A percentile compares a stretch with the other conserved stretches of the same genome.
Evolutionary conservation across 2,888 invertebrate species (phyloP).

Genomic region (Drosophila mimetica): DNA sequence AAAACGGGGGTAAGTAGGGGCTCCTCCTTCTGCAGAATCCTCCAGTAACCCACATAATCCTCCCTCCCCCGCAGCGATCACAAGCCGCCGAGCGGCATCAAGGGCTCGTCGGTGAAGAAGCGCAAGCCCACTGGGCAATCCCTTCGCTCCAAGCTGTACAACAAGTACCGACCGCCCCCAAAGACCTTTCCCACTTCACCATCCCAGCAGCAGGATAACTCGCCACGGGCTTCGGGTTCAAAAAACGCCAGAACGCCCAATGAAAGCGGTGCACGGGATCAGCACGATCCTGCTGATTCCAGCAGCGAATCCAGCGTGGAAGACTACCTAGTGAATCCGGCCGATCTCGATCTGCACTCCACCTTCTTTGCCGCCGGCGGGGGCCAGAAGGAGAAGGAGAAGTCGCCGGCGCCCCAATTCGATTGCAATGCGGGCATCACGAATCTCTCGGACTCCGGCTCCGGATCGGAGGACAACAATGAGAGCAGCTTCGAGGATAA

Average conservation of each 20-base stretch:
- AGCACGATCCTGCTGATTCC: conserved; percentile 53
- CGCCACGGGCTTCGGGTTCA: conserved; percentile 80
- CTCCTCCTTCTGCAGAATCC: conserved; percentile 15
- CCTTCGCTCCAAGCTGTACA: conserved; percentile 71
- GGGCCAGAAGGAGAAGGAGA: conserved; percentile 48
- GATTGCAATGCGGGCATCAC: conserved; percentile 83
- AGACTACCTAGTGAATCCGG: conserved; percentile 86
- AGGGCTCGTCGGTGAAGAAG: conserved; percentile 74
- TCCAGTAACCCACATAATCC: background rate
- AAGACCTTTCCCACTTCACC: conserved; percentile 74
- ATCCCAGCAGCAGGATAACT: conserved; percentile 69
- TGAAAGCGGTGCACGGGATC: conserved; percentile 74
- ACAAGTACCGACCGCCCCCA: conserved; percentile 82
- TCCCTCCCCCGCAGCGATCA: conserved; percentile 49
- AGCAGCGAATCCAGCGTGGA: conserved; percentile 84
- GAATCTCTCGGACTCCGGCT: conserved; percentile 80
- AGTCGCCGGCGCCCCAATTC: conserved; percentile 76
- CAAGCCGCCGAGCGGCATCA: conserved; percentile 67
- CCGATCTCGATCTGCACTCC: conserved; percentile 86
- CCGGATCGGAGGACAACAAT: conserved; percentile 80
- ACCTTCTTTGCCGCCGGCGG: conserved; percentile 85
- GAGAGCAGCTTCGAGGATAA: conserved; percentile 72
- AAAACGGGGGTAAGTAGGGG: conserved; percentile 56
- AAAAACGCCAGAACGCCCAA: conserved; percentile 81
- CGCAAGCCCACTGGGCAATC: conserved; percentile 76